phyloP scores from a whole-genome alignment of 2,888 invertebrate genomes.

The Clitarchus hookeri region DNA sequence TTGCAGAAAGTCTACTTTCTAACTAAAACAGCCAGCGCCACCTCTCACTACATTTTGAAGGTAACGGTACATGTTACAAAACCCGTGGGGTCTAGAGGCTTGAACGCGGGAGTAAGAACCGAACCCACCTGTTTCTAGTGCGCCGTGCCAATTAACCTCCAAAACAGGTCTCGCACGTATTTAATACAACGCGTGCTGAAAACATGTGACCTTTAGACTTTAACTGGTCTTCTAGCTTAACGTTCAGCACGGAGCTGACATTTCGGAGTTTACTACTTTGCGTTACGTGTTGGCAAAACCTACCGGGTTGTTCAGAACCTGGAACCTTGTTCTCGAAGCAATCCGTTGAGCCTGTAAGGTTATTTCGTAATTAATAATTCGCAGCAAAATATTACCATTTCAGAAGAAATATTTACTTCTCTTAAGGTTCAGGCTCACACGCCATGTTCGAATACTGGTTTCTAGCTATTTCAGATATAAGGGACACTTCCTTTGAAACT shows the following conservation, averaged over 20 bases:
- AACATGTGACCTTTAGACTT: not conserved
- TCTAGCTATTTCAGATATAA: no score
- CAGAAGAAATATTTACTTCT: no score
- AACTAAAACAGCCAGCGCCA: no score
- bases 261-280: not conserved
- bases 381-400: no score
- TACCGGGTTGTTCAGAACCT: no score
- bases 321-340: no score
- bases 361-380: no score
- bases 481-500: no score
- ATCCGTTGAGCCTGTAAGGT: no score
- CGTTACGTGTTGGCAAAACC: not conserved
- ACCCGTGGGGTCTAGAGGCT: not conserved
- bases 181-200: not conserved
- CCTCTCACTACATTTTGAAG: not conserved
- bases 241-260: not conserved
- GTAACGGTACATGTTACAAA: not conserved
- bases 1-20: no score
- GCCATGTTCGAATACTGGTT: no score
- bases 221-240: not conserved
- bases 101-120: not conserved
- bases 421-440: no score
- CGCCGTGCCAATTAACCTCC: not conserved
- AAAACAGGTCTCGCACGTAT: not conserved
- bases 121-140: not conserved